A percentile compares a stretch with the other conserved stretches of the same genome.
phyloP scores from a whole-genome alignment of 1,140 invertebrate species.

The Drosophila serrata region DNA sequence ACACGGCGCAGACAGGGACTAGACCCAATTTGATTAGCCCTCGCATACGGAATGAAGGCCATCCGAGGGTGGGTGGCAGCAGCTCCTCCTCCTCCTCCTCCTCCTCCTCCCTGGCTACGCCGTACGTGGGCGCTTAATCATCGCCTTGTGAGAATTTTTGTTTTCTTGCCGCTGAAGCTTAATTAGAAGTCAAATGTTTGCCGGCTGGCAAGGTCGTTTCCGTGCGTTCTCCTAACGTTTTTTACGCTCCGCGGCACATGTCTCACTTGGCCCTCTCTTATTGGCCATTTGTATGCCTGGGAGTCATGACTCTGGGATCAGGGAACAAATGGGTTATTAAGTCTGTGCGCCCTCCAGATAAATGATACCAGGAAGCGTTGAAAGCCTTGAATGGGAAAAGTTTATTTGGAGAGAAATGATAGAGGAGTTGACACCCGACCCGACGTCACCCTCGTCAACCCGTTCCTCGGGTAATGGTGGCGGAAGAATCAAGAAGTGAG shows the following conservation, averaged over 20 bases:
- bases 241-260: conserved; percentile 65
- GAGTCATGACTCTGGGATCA: conserved; percentile 48
- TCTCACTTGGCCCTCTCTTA: conserved; percentile 44
- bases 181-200: conserved; percentile 81
- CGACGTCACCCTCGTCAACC: conserved; percentile 24
- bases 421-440: conserved; percentile 27
- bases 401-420: conserved; percentile 22
- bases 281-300: conserved; percentile 73
- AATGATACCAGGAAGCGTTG: conserved; percentile 42
- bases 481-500: conserved; percentile 27
- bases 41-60: conserved; percentile 72
- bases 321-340: conserved; percentile 79
- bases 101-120: neutral
- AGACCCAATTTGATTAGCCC: conserved; percentile 81
- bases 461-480: neutral
- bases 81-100: neutral
- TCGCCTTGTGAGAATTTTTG: conserved; percentile 53
- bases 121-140: conserved; percentile 75
- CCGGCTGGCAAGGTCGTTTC: conserved; percentile 62
- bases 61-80: conserved; percentile 23
- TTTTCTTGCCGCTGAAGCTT: conserved; percentile 55
- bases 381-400: conserved; percentile 45
- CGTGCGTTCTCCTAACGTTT: conserved; percentile 46
- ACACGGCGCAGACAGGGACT: conserved; percentile 75
- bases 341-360: conserved; percentile 46